These are phyloP conservation scores for Apis florea DNA, from an alignment of 1,140 invertebrate genomes.

Conservation along the genomic window DNA sequence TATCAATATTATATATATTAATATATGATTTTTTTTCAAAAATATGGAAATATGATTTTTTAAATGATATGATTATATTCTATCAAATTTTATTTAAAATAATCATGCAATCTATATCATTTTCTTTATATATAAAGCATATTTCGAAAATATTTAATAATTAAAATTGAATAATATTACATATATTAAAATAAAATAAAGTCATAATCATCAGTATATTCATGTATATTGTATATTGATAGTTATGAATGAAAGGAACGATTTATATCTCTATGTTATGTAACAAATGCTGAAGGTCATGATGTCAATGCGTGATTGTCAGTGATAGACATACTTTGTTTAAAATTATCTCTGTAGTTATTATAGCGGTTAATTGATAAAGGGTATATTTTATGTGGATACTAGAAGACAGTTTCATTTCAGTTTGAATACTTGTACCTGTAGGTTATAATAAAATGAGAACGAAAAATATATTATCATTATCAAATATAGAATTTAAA, in stretches of 20 bases:
- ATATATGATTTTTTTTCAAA: neutral
- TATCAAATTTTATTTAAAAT: neutral
- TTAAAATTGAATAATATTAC: neutral
- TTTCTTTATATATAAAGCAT: neutral
- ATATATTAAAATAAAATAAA: neutral
- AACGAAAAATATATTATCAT: constrained; percentile 56
- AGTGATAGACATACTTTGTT: constrained; percentile 20
- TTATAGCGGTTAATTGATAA: neutral
- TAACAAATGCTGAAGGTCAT: constrained; percentile 64
- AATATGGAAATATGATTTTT: neutral
- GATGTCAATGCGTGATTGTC: constrained; percentile 50
- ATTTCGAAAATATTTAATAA: neutral
- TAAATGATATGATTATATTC: neutral
- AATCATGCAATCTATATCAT: neutral
- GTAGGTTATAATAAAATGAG: constrained; percentile 55
- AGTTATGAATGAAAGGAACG: constrained; percentile 20
- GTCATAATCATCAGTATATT: neutral
- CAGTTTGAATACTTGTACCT: neutral
- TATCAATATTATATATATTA: neutral
- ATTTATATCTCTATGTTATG: constrained; percentile 46
- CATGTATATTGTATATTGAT: neutral
- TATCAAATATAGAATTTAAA: constrained; percentile 68
- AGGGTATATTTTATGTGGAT: neutral
- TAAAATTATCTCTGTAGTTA: neutral
- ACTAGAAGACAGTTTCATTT: neutral